Conservation (phyloP, 1,140 invertebrate species). For the Drosophila carrolli region DNA sequence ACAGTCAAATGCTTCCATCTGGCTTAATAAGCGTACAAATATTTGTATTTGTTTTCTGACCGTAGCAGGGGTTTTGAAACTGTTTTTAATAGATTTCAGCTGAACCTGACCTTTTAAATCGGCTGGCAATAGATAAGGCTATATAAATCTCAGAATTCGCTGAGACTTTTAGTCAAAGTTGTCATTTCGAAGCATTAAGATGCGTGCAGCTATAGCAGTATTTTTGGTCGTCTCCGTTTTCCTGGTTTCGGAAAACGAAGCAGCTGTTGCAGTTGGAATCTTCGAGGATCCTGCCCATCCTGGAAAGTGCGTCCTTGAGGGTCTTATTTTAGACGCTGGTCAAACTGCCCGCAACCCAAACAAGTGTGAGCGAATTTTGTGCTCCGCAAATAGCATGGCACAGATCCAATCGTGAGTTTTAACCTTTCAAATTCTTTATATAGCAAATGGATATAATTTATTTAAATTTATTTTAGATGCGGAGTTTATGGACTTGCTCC, state of each 20-base stretch:
- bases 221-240: constrained; percentile 1
- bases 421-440: neutral
- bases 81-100: too few relatives aligned
- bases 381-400: constrained; percentile 3
- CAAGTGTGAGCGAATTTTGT: neutral
- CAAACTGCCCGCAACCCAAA: too few relatives aligned
- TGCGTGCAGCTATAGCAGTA: constrained; percentile 9
- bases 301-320: constrained; percentile 36
- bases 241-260: neutral
- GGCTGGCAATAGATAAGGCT: neutral
- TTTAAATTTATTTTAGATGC: constrained; percentile 18
- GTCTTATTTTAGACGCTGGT: constrained; percentile 1
- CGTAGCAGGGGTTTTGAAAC: too few relatives aligned
- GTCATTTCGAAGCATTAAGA: constrained; percentile 9
- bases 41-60: too few relatives aligned
- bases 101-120: too few relatives aligned
- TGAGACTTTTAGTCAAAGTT: constrained; percentile 2
- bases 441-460: neutral
- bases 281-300: constrained; percentile 31
- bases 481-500: constrained; percentile 10
- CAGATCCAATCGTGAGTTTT: constrained; percentile 21
- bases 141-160: neutral
- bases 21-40: too few relatives aligned
- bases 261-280: constrained; percentile 1
- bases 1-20: too few relatives aligned